Evolutionary conservation across 2,113 vertebrate genomes (phyloP), one percentile per base, ranked within the genome.

Genomic region (Gadus chalcogrammus): DNA sequence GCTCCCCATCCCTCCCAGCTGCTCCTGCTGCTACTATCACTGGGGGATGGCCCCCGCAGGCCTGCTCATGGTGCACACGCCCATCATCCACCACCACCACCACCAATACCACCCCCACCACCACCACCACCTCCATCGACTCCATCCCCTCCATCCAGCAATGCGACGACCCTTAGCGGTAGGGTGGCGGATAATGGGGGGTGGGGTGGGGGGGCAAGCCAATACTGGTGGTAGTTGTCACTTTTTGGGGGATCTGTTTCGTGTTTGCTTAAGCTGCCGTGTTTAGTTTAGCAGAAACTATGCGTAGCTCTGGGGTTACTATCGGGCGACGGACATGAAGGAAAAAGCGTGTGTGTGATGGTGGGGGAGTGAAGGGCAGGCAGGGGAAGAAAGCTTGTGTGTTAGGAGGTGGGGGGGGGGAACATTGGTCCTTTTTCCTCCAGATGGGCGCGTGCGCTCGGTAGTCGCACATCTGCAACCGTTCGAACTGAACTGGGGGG

Each of bases 391-490:
- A 58, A 35, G 4, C 15, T 68, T 15, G 73, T 62, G 61, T 0
- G 68, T 58, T 35, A 35, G 75, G 71, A 61, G 73, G 79, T 68
- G 31, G 78, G 70, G 68, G 67, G 31, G 28, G 61, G 79, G 62
- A 9, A 48, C 42, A 9, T 9, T 48, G 67, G 73, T 56, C 73
- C 69, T 71, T 78, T 73, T 70, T 63, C 72, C 79, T 68, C 82
- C 88, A 90, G 84, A 88, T 90, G 89, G 87, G 82, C 61, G 77
- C 80, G 77, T 90, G 89, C 85, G 82, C 61, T 76, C 80, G 77
- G 87, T 84, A 87, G 85, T 76, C 73, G 55, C 81, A 88, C 89
- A 90, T 90, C 89, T 90, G 89, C 79, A 87, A 86, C 58, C 74
- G 71, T 84, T 89, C 87, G 75, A 82, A 88, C 73, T 69, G 72